Percentiles rank a stretch among this genome's conserved stretches.
Evolutionary conservation across 1,140 invertebrate species (phyloP).

Genomic region (Aphelenchoides avenae): DNA sequence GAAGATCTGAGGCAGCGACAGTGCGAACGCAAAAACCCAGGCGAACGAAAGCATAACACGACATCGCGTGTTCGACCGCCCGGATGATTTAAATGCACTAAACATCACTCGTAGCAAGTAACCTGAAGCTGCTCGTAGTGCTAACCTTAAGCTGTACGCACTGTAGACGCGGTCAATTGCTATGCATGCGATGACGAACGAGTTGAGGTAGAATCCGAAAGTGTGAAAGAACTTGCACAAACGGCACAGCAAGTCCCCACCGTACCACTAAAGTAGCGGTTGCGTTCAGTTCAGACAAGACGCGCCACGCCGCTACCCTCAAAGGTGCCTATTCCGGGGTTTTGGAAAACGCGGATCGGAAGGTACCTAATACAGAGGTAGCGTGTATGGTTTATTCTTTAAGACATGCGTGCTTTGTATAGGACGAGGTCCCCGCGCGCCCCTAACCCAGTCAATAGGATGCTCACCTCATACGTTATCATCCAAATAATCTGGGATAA

Average conservation of each 20-base stretch:
- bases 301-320: too few relatives aligned
- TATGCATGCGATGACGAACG: conserved; percentile 56
- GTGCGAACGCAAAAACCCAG: conserved; percentile 45
- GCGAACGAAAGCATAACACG: conserved; percentile 37
- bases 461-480: conserved; percentile 45
- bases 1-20: conserved; percentile 48
- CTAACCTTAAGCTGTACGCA: conserved; percentile 53
- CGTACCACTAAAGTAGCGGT: conserved; percentile 57
- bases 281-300: too few relatives aligned
- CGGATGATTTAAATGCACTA: conserved; percentile 44
- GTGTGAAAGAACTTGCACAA: conserved; percentile 57
- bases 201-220: conserved; percentile 56
- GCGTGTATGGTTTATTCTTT: too few relatives aligned
- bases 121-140: neutral
- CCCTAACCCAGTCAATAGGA: too few relatives aligned
- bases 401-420: too few relatives aligned
- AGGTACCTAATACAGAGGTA: too few relatives aligned
- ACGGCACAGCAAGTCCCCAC: conserved; percentile 51
- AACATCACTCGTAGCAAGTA: too few relatives aligned
- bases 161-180: conserved; percentile 53
- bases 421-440: too few relatives aligned
- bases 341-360: too few relatives aligned
- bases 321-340: too few relatives aligned
- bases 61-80: conserved; percentile 28
- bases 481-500: conserved; percentile 56